Evolutionary conservation across 2,888 invertebrate species (phyloP), one percentile per base, ranked within the genome.

Genomic region (Latheticus oryzae): DNA sequence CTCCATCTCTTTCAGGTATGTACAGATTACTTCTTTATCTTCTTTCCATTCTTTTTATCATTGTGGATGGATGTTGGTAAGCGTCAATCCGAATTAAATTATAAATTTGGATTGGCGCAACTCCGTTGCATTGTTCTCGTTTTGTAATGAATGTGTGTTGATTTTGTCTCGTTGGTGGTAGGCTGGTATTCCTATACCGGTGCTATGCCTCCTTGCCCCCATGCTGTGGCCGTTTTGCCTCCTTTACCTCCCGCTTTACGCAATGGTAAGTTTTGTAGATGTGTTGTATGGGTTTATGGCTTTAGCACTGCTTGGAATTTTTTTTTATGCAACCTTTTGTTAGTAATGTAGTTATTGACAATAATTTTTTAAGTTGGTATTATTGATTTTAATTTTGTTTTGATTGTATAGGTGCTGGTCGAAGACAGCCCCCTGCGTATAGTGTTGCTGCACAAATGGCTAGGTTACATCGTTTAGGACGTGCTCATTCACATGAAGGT

Each of bases 381-480:
- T n/a, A 9, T 28, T n/a, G 9, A 28, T 5, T 19, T 19, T 3
- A 19, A 19, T 19, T 19, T 19, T 19, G 3, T 19, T 19, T 23
- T 45, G n/a, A 12, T 33, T 4, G 16, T 30, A 45, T 68, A 78
- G 78, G 77, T 67, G 73, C 74, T 32, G 76, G 76, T 51, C 74
- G 79, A 58, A 84, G 89, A 75, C 89, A 90, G 72, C 91, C 90
- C 51, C 91, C 91, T 26, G 88, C 91, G 45, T 93, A 93, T 82
- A 89, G 88, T 73, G 86, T 92, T 65, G 93, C 93, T 42, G 91
- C 93, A 48, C 92, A 93, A 76, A 90, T 93, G 85, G 91, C 92
- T 68, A 86, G 92, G 60, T 83, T 90, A 68, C 90, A 91, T 79
- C 85, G 90, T 67, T 83, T 92, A 64, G 90, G 90, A 67, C 85